phyloP scores from a whole-genome alignment of 2,113 vertebrate species.

The Thomomys bottae region DNA sequence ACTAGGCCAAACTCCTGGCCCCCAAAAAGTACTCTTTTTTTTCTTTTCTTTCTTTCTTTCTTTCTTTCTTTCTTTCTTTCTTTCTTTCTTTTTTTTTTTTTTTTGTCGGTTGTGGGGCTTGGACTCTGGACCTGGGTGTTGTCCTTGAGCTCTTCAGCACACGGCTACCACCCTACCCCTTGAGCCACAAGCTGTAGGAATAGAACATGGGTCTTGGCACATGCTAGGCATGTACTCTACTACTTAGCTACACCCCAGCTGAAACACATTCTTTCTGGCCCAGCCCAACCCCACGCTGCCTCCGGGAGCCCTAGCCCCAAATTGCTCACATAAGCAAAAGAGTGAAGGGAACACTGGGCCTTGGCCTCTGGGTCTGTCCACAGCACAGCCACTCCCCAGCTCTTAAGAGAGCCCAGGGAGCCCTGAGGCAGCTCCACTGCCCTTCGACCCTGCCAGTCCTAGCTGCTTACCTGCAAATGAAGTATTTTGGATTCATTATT shows the following conservation, averaged over 20 bases:
- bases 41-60: too few species aligned
- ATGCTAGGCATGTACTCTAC: background rate
- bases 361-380: too few species aligned
- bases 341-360: background rate
- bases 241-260: too few species aligned
- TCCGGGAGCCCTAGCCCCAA: background rate
- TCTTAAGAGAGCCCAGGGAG: background rate
- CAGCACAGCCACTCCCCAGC: too few species aligned
- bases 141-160: too few species aligned
- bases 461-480: constrained; percentile 87
- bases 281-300: rapidly evolving
- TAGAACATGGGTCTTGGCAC: background rate
- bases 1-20: too few species aligned
- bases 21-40: too few species aligned
- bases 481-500: constrained; percentile 91
- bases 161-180: too few species aligned
- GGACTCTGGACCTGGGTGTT: too few species aligned
- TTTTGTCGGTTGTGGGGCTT: background rate
- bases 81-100: background rate
- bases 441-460: background rate
- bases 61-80: too few species aligned
- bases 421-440: constrained; percentile 1
- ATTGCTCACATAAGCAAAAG: background rate
- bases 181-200: too few species aligned
- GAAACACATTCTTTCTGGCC: background rate